Conservation (phyloP, 1,140 invertebrate genomes). For the Drosophila tsacasi region DNA sequence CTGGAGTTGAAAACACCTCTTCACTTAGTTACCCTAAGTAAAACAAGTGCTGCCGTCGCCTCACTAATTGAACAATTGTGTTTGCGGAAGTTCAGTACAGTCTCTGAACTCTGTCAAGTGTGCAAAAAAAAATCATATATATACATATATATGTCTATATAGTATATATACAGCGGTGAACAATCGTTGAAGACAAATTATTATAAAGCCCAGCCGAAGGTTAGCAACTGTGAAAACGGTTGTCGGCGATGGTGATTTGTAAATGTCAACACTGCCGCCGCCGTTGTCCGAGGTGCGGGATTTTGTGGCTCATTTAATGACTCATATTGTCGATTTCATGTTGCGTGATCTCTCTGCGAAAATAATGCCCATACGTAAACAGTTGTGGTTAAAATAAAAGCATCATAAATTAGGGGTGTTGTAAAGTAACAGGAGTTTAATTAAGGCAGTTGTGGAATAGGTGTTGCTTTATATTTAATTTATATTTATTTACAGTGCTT, state of each 20-base stretch:
- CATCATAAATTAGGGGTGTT: conserved; percentile 1
- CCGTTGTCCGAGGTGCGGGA: conserved; percentile 29
- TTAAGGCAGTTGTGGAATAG: background rate
- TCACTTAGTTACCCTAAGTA: background rate
- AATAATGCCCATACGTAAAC: conserved; percentile 13
- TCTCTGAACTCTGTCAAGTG: conserved; percentile 10
- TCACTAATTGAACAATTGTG: conserved; percentile 37
- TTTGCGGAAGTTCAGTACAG: conserved; percentile 41
- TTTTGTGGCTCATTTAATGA: conserved; percentile 65
- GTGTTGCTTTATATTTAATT: background rate
- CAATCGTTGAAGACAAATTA: conserved; percentile 70
- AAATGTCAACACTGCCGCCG: conserved; percentile 74
- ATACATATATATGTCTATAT: conserved; percentile 3
- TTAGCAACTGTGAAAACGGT: conserved; percentile 69
- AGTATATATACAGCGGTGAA: conserved; percentile 15
- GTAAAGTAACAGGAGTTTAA: background rate
- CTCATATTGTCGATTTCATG: conserved; percentile 73
- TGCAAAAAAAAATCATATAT: background rate
- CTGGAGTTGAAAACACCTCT: background rate
- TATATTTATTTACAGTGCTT: background rate
- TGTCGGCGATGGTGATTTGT: conserved; percentile 73
- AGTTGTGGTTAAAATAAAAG: conserved; percentile 23
- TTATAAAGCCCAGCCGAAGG: conserved; percentile 62
- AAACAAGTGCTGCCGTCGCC: conserved; percentile 12
- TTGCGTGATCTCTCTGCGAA: conserved; percentile 75